phyloP scores from a whole-genome alignment of 1,140 invertebrate species.

The Pseudomyrmex pallidus region DNA sequence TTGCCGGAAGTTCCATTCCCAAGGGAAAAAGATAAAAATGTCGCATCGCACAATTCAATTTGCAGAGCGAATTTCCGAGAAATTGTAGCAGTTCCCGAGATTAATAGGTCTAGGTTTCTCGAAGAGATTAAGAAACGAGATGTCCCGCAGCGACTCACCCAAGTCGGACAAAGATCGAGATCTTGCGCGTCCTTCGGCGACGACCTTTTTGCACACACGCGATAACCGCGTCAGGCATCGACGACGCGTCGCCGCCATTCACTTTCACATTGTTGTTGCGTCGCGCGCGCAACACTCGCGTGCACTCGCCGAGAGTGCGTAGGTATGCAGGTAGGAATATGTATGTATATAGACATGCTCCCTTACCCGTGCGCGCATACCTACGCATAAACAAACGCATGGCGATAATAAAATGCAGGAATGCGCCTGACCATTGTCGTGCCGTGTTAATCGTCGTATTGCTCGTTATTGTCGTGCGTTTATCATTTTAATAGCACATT shows the following conservation, averaged over 20 bases:
- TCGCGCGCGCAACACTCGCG: background rate
- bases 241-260: constrained; percentile 47
- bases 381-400: constrained; percentile 35
- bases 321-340: constrained; percentile 13
- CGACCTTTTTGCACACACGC: constrained; percentile 36
- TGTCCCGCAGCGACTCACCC: background rate
- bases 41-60: background rate
- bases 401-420: constrained; percentile 23
- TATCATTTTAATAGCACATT: constrained; percentile 50
- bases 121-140: background rate
- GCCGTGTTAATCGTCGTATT: constrained; percentile 34
- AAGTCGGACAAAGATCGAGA: constrained; percentile 19
- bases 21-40: background rate
- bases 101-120: constrained; percentile 16
- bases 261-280: constrained; percentile 56
- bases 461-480: constrained; percentile 9
- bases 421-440: constrained; percentile 14
- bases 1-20: too few species aligned
- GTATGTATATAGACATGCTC: background rate
- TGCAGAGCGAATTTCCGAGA: too few species aligned
- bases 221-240: constrained; percentile 2
- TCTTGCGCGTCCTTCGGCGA: constrained; percentile 51
- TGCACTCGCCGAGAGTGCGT: constrained; percentile 19
- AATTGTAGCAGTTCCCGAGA: too few species aligned
- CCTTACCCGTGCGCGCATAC: constrained; percentile 21